These are phyloP conservation scores for Eilema sororculum DNA, from an alignment of 2,888 invertebrate species.

Conservation along the genomic window DNA sequence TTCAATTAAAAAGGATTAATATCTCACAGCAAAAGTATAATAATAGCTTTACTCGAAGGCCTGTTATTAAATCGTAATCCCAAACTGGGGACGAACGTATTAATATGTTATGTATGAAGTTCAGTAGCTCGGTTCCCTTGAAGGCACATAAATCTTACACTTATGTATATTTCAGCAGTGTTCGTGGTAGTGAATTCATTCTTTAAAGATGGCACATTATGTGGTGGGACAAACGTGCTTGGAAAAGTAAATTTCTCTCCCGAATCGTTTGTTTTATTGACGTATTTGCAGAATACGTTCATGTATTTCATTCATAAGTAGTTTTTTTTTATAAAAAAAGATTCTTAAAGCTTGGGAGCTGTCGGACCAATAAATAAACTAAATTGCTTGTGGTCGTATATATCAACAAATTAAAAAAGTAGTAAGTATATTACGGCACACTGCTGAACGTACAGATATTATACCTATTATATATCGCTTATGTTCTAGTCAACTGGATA, in stretches of 20 bases:
- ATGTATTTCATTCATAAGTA: no score
- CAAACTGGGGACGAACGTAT: not conserved
- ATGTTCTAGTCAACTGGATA: no score
- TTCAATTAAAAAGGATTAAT: slow-evolving; percentile 8
- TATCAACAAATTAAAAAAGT: no score
- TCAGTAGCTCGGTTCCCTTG: not conserved
- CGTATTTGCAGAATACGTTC: not conserved
- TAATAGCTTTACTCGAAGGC: not conserved
- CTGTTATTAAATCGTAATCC: not conserved
- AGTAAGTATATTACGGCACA: no score
- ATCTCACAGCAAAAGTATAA: not conserved
- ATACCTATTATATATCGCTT: no score
- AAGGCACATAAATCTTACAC: not conserved
- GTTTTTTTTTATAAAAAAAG: no score
- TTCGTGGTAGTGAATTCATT: not conserved
- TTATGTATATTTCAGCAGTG: not conserved
- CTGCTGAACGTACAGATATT: no score
- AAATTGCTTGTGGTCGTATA: no score
- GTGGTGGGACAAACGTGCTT: not conserved
- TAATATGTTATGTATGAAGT: not conserved
- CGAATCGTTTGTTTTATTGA: not conserved
- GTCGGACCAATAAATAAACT: no score
- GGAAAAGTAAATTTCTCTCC: not conserved
- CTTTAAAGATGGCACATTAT: not conserved
- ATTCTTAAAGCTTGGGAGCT: no score